Evolutionary conservation across 2,113 vertebrate species (phyloP).

Genomic region (Pelvicachromis taeniatus): DNA sequence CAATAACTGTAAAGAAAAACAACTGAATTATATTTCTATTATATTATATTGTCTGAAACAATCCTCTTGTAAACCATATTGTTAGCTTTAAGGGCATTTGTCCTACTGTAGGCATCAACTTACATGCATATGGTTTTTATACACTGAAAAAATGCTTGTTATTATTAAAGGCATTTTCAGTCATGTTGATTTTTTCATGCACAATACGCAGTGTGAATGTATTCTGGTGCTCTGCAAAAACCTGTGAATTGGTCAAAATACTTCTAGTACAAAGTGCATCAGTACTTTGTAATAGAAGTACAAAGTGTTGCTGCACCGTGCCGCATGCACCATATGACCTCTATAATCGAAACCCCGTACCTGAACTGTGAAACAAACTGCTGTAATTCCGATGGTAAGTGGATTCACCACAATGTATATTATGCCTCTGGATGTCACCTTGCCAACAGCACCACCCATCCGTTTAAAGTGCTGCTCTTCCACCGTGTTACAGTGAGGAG

Average conservation of each 20-base stretch:
- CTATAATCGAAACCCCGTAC: conserved; percentile 1
- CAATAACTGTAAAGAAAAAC: neutral
- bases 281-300: neutral
- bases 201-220: neutral
- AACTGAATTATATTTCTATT: neutral
- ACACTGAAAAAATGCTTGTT: neutral
- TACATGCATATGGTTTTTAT: neutral
- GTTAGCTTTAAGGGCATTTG: neutral
- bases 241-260: neutral
- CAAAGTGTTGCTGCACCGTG: neutral
- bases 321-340: conserved; percentile 8
- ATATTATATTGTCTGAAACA: neutral
- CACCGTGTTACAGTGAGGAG: conserved; percentile 20
- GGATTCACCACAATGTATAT: conserved; percentile 7
- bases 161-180: neutral
- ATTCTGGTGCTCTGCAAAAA: neutral
- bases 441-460: conserved; percentile 46
- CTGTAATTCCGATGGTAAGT: conserved; percentile 11
- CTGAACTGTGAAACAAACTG: conserved; percentile 6
- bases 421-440: conserved; percentile 36
- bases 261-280: neutral
- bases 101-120: neutral
- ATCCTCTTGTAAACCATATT: neutral
- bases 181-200: neutral
- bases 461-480: conserved; percentile 24